Conservation (phyloP, 92 coral and sea anemone genomes). For the Epizoanthus illoricatus region DNA sequence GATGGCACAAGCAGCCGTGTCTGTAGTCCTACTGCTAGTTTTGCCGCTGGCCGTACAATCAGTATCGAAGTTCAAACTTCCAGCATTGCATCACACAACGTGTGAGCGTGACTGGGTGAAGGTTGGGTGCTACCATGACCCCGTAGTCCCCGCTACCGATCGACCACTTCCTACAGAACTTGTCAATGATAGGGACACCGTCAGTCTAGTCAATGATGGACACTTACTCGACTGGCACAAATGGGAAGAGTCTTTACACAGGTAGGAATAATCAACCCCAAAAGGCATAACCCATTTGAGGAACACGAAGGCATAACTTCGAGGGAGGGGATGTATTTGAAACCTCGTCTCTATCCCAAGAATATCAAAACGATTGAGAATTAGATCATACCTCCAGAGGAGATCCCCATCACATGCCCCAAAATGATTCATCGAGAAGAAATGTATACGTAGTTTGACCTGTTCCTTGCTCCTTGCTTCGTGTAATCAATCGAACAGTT, state of each 20-base stretch:
- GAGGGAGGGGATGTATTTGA: too few species aligned
- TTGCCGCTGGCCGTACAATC: slow-evolving; percentile 3
- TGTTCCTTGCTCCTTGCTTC: too few species aligned
- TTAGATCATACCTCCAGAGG: too few species aligned
- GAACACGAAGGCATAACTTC: too few species aligned
- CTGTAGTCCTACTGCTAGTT: neutral
- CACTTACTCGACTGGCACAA: neutral
- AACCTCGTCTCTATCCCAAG: too few species aligned
- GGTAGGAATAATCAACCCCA: neutral
- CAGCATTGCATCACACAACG: neutral
- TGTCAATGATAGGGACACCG: neutral
- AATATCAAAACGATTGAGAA: too few species aligned
- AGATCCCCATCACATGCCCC: too few species aligned
- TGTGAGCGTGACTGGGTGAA: slow-evolving; percentile 3
- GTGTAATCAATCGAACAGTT: too few species aligned
- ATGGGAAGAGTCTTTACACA: neutral
- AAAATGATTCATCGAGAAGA: too few species aligned
- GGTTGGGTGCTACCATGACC: slow-evolving; percentile 20
- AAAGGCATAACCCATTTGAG: too few species aligned
- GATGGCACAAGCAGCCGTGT: neutral
- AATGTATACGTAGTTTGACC: too few species aligned
- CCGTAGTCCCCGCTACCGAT: neutral
- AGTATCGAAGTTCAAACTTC: slow-evolving; percentile 2
- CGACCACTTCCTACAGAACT: neutral
- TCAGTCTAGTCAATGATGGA: neutral